Conservation (phyloP, 2,797 vertebrate genomes). For the Prionace glauca region DNA sequence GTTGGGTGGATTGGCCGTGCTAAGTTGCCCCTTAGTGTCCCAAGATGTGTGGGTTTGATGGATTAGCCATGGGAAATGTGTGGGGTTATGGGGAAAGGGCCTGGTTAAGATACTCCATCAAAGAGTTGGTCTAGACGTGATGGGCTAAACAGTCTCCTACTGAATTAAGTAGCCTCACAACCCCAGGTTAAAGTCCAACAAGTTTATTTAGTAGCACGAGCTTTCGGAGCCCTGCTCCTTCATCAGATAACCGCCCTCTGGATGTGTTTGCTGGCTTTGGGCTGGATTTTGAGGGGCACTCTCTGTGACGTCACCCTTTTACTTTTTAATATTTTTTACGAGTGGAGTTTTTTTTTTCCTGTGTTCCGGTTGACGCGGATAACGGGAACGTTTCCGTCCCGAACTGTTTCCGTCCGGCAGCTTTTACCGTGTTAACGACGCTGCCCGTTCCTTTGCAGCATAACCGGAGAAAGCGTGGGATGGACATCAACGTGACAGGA, state of each 20-base stretch:
- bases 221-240: no score
- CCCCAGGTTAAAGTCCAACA: no score
- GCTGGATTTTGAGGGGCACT: not conserved
- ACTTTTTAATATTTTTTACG: not conserved
- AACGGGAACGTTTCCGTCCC: not conserved
- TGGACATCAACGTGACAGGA: conserved; percentile 92
- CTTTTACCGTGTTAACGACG: not conserved
- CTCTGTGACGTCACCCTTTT: not conserved
- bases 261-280: not conserved
- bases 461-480: conserved; percentile 69
- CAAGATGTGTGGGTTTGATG: no score
- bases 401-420: not conserved
- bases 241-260: not conserved
- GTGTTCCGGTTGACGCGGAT: not conserved
- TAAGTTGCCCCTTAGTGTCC: no score
- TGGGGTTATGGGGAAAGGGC: no score
- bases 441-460: conserved; percentile 57
- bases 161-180: no score
- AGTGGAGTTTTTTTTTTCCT: not conserved
- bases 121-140: no score
- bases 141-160: no score
- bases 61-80: no score
- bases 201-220: no score
- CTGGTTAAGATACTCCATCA: no score
- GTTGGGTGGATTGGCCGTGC: no score